Evolutionary conservation across 2,113 vertebrate species (phyloP).

Genomic region (Prinia subflava): DNA sequence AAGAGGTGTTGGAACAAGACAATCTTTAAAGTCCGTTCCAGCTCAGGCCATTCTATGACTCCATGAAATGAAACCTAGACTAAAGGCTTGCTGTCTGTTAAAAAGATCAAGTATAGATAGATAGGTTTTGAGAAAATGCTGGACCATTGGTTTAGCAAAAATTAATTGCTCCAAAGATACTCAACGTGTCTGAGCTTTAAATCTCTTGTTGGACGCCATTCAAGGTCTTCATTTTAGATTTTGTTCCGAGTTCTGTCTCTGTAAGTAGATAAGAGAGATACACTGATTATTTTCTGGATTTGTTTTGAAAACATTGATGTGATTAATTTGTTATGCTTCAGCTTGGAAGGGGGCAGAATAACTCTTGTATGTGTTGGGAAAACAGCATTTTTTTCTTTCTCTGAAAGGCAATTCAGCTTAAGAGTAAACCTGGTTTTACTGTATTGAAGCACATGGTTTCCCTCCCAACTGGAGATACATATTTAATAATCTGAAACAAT

Average conservation of each 20-base stretch:
- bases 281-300: neutral
- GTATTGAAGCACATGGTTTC: neutral
- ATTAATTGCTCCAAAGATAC: neutral
- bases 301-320: conserved; percentile 10
- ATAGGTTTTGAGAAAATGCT: neutral
- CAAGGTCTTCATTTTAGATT: neutral
- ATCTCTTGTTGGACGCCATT: neutral
- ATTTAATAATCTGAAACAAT: neutral
- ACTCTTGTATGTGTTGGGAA: neutral
- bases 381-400: neutral
- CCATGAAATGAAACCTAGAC: neutral
- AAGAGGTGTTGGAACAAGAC: neutral
- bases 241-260: neutral
- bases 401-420: neutral
- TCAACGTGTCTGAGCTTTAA: neutral
- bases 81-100: neutral
- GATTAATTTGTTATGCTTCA: conserved; percentile 35
- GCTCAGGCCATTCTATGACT: neutral
- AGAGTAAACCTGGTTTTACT: neutral
- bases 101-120: neutral
- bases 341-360: neutral
- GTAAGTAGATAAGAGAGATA: neutral
- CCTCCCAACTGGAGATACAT: neutral
- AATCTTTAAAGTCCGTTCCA: neutral
- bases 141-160: neutral